Base-by-base conservation (phyloP, 2,888 invertebrate species). In the Brachycybe producta region DNA sequence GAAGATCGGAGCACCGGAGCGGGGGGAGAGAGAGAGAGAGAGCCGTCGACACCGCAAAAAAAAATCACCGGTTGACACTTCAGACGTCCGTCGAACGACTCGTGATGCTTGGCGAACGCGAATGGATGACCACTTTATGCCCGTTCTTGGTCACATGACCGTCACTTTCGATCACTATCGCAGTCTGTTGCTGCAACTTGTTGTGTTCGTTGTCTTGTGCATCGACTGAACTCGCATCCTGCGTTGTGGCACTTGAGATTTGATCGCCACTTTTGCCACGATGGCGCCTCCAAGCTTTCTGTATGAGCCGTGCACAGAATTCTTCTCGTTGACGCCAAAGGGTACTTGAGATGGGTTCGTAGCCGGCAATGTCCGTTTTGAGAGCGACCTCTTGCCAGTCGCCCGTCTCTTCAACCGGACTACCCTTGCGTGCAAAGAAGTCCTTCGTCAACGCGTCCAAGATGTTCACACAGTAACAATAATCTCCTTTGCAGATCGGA, bases 401-500 rank as follows among this genome's bases (percentile, higher is more conserved):
- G 54, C 80, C 84, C 51, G 87, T 81, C 69, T 91, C 91, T 69
- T 91, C 91, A 63, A 92, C 90, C 7, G 87, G 84, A 71, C 87
- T 90, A 19, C 90, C 90, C 67, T 94, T 94, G 55, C 94, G 78
- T 58, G 90, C 94, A 71, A 97, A 90, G 78, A 95, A 95, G 79
- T 95, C 92, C 72, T 92, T 92, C 55, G 97, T 95, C 62, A 97
- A 78, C 57, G 94, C 94, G 73, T 97, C 95, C 66, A 97, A 75
- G 65, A 97, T 94, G 74, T 97, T 95, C 66, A 94, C 91, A 73
- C 95, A 97, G 75, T 88, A 92, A 81, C 94, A 90, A 73, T 85
- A 78, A 71, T 95, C 94, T 59, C 86, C 69, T 71, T 91, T 88
- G 74, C 94, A 97, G 69, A 97, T 95, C 59, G 95, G 88, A 68